phyloP scores from a whole-genome alignment of 2,113 vertebrate genomes.

The Anarrhichthys ocellatus region DNA sequence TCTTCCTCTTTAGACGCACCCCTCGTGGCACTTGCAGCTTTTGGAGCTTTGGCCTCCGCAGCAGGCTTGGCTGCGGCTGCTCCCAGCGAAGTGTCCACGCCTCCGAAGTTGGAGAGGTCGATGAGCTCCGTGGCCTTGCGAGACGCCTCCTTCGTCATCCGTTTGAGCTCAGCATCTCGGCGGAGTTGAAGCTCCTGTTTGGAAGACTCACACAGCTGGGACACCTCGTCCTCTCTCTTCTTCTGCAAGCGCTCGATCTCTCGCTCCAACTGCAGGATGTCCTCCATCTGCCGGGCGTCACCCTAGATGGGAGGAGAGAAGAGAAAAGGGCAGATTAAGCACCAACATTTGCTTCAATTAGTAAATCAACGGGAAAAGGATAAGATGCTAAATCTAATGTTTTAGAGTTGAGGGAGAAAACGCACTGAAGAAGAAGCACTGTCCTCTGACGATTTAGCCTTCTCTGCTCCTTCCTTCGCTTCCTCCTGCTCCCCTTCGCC shows the following conservation, averaged over 20 bases:
- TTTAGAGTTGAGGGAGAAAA: background rate
- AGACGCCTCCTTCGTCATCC: conserved; percentile 90
- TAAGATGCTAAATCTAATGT: background rate
- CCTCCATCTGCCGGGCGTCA: conserved; percentile 90
- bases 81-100: conserved; percentile 77
- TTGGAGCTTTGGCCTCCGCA: conserved; percentile 67
- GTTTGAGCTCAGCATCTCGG: conserved; percentile 89
- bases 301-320: conserved; percentile 65
- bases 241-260: conserved; percentile 93
- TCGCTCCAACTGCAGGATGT: conserved; percentile 90
- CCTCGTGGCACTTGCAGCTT: conserved; percentile 71
- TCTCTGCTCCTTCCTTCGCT: conserved; percentile 22
- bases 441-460: conserved; percentile 40
- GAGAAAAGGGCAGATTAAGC: too few species aligned
- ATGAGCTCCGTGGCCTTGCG: conserved; percentile 90
- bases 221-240: conserved; percentile 89
- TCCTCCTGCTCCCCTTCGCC: conserved; percentile 73
- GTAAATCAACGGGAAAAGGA: background rate
- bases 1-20: conserved; percentile 85
- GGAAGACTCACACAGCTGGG: conserved; percentile 87
- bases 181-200: conserved; percentile 88
- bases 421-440: background rate
- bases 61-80: conserved; percentile 27
- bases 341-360: background rate
- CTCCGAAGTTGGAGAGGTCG: conserved; percentile 89